A percentile compares a stretch with the other conserved stretches of the same genome.
Evolutionary conservation across 2,888 invertebrate genomes (phyloP).

Genomic region (Polymixis lichenea): DNA sequence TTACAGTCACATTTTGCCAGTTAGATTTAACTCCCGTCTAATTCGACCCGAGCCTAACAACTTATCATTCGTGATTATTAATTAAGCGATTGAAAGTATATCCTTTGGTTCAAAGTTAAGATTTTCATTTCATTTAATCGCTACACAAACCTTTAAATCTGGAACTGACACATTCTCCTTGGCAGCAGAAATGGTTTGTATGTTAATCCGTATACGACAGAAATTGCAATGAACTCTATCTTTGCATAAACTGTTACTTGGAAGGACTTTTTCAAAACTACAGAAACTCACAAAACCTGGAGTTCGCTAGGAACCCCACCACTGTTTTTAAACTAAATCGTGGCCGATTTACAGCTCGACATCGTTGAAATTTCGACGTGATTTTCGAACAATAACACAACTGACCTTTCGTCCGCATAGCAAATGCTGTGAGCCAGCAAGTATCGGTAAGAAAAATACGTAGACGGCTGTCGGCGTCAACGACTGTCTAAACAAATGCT

Average conservation of each 20-base stretch:
- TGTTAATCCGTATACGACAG: background rate
- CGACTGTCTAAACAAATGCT: conserved; percentile 31
- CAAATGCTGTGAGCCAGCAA: conserved; percentile 8
- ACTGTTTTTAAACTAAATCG: background rate
- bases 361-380: background rate
- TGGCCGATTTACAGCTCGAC: background rate
- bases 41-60: no score
- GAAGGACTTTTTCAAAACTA: background rate
- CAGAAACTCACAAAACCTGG: background rate
- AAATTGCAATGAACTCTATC: no score
- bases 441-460: conserved; percentile 38
- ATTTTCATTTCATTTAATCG: background rate
- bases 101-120: no score
- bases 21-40: no score
- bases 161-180: background rate
- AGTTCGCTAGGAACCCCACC: background rate
- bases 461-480: conserved; percentile 3
- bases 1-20: no score
- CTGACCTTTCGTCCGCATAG: conserved; percentile 44
- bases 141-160: background rate
- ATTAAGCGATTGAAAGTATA: background rate
- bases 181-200: no score
- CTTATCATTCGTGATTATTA: background rate
- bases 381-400: conserved; percentile 17
- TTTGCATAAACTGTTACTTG: background rate